Base-by-base conservation (phyloP, 2,113 vertebrate species). In the Petromus typicus region DNA sequence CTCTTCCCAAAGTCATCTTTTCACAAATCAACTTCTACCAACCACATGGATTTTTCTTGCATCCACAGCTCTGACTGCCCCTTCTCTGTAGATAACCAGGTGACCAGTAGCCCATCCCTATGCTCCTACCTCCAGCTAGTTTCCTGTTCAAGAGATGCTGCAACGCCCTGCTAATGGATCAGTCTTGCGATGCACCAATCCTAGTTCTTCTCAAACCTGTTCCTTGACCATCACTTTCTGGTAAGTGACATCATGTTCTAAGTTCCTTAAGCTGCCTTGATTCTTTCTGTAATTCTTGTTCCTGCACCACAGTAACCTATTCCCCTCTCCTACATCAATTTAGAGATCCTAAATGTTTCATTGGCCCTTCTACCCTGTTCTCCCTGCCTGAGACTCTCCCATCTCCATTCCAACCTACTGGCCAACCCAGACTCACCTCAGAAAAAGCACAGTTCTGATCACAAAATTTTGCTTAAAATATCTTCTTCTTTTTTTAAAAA, bases 381-480 rank as follows among this genome's bases (percentile, higher is more conserved):
- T 54, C 27, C 10, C 23, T 64, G 78, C 51, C 32, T 25, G 13
- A 86, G 48, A 66, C n/a, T 75, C 78, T 78, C n/a, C n/a, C 43
- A 71, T 54, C 7, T 79, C 66, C 2, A 56, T 43, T 32, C 37
- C n/a, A 66, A 59, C 13, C 30, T 67, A 66, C 48, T 22, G 40
- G 79, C 61, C 23, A 45, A 12, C 71, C 13, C 43, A 75, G 56
- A 89, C 17, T 89, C 63, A 64, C 16, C 32, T 95, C 61, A 17
- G 23, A n/a, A 59, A 91, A 59, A 27, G 7, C 18, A 34, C 11
- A 48, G 67, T 20, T 83, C 67, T 91, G 40, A 25, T 84, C 43
- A 89, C 23, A 51, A 88, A 94, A 82, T 12, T 57, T 79, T 86
- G 23, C 84, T 86, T 73, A 88, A 51, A 51, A 83, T 66, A 54